These are phyloP conservation scores for Synergus itoensis DNA, from an alignment of 2,888 invertebrate species.

Conservation along the genomic window DNA sequence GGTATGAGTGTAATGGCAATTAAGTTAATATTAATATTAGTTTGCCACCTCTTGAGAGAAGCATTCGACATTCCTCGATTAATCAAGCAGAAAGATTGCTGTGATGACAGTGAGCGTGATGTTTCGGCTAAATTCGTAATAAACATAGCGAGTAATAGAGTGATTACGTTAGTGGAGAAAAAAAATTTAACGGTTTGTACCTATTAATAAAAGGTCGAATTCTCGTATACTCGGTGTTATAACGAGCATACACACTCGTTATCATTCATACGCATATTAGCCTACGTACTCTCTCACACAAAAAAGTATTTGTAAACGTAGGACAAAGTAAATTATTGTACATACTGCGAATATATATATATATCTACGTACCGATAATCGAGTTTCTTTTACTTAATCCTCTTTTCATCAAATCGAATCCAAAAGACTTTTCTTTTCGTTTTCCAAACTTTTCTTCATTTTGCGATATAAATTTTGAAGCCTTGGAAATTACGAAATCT, in stretches of 20 bases:
- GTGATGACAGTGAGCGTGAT: conserved; percentile 48
- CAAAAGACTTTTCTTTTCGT: too few relatives aligned
- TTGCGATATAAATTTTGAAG: too few relatives aligned
- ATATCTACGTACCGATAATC: conserved; percentile 31
- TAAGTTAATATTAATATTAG: background rate
- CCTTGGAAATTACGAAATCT: too few relatives aligned
- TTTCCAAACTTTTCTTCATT: too few relatives aligned
- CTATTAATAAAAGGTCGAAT: conserved; percentile 12
- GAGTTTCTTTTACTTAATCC: background rate
- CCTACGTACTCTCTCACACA: conserved; percentile 58
- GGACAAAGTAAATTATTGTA: conserved; percentile 77
- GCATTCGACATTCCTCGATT: conserved; percentile 17
- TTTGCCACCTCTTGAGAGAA: background rate
- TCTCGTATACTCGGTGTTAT: conserved; percentile 16
- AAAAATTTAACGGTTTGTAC: conserved; percentile 18
- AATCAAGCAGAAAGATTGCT: conserved; percentile 23
- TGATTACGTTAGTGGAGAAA: conserved; percentile 22
- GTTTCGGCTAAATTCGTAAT: conserved; percentile 46
- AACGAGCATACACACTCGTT: conserved; percentile 45
- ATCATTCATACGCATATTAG: conserved; percentile 59
- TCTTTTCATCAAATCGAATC: background rate
- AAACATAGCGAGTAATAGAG: conserved; percentile 44
- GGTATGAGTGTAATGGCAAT: conserved; percentile 2
- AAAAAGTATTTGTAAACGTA: conserved; percentile 73
- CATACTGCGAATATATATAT: conserved; percentile 58